A percentile compares a stretch with the other conserved stretches of the same genome.
phyloP scores from a whole-genome alignment of 2,888 invertebrate genomes.

The Prenolepis imparis region DNA sequence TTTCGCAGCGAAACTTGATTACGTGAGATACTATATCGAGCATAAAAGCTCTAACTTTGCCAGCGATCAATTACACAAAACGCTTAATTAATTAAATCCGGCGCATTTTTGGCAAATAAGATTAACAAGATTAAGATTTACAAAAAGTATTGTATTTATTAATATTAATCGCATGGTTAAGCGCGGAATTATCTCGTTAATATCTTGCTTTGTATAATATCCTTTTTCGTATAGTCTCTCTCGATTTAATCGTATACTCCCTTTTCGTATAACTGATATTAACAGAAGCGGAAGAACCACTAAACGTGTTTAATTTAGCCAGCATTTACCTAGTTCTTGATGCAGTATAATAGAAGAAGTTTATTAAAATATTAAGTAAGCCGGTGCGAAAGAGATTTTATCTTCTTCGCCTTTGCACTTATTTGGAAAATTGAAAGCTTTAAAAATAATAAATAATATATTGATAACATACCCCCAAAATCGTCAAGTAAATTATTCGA shows the following conservation, averaged over 20 bases:
- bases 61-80: conserved; percentile 9
- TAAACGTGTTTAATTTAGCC: conserved; percentile 55
- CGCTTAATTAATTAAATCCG: conserved; percentile 13
- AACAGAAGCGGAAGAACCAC: conserved; percentile 31
- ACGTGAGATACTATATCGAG: neutral
- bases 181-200: conserved; percentile 41
- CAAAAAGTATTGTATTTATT: conserved; percentile 26
- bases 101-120: conserved; percentile 25
- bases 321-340: conserved; percentile 23
- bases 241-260: conserved; percentile 24
- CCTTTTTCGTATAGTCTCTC: neutral
- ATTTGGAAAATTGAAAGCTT: neutral
- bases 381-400: conserved; percentile 26
- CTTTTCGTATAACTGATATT: conserved; percentile 31
- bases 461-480: neutral
- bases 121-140: neutral
- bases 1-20: conserved; percentile 21
- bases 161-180: conserved; percentile 37
- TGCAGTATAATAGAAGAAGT: conserved; percentile 45
- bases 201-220: conserved; percentile 49
- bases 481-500: neutral
- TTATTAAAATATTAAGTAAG: conserved; percentile 57
- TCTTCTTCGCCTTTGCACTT: conserved; percentile 16
- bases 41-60: conserved; percentile 34
- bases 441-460: neutral